Evolutionary conservation across 2,113 vertebrate species (phyloP).

Genomic region (Ceyx cyanopectus): DNA sequence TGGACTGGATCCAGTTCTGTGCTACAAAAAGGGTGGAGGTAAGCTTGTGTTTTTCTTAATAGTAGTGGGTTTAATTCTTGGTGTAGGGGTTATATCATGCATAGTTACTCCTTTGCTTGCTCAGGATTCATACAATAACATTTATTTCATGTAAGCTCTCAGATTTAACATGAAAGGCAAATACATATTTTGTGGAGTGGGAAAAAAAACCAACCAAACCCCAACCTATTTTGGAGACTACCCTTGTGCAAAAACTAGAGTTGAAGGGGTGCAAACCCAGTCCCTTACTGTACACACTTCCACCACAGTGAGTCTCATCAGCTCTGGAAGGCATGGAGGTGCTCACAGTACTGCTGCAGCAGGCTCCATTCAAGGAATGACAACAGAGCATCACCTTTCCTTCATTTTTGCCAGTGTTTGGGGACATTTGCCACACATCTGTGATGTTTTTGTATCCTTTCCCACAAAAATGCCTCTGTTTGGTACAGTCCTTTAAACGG

Average conservation of each 20-base stretch:
- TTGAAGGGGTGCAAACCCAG: background rate
- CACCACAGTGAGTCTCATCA: background rate
- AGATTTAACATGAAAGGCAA: background rate
- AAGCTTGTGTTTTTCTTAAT: background rate
- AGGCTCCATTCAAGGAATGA: background rate
- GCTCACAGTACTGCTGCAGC: background rate
- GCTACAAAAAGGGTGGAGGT: slow-evolving; percentile 88
- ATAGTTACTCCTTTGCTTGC: background rate
- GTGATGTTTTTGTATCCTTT: background rate
- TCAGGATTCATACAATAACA: background rate
- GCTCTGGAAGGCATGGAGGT: background rate
- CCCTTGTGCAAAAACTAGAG: background rate
- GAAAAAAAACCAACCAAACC: background rate
- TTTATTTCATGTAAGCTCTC: background rate
- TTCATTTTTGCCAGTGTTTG: background rate
- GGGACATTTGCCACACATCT: background rate
- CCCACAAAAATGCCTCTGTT: background rate
- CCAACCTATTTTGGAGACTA: background rate
- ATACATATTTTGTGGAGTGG: background rate
- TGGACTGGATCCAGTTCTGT: slow-evolving; percentile 97
- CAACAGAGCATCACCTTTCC: background rate
- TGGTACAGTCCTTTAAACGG: background rate
- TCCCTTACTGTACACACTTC: background rate
- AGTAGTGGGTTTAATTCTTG: background rate
- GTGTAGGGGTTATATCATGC: background rate